Evolutionary conservation across 2,797 vertebrate species (phyloP), one percentile per base, ranked within the genome.

Genomic region (Myotis myotis): DNA sequence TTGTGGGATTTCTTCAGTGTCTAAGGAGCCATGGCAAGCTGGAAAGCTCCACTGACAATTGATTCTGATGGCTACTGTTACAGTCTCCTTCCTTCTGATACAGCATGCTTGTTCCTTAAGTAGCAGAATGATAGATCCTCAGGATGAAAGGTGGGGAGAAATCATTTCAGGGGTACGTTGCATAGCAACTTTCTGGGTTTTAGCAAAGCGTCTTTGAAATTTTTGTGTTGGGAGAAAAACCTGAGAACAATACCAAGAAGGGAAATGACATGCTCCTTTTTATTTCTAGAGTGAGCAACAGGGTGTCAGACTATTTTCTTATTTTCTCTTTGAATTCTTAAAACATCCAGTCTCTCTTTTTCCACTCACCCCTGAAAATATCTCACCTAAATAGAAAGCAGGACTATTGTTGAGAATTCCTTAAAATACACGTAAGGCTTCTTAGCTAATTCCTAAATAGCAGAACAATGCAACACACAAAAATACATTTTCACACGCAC

Each of bases 351-450:
- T 30, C 2, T 88, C 11, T 81, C 72, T 33, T 78, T 86, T 79
- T 33, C 25, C 1, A 41, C 11, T 72, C 11, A 44, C 6, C 13
- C 22, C 53, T 47, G 74, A 57, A 95, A 71, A 23, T 30, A 6
- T 83, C 81, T 95, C 22, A 89, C 84, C 41, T 83, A 85, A 70
- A 53, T 19, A 94, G 55, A 81, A 95, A 93, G 76, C 76, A 53
- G 70, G 51, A 66, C 51, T 96, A 71, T 55, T 76, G 15, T n/a
- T 87, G 38, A 92, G 60, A 44, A 8, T 81, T 84, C n/a, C 30
- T 93, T 87, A 91, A 95, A 91, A 47, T 91, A 89, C 76, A 68
- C 55, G 13, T 8, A 51, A 87, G 80, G 8, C 9, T 23, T 41
- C 23, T 76, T 83, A 76, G 28, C 20, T 91, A 87, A 79, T 87